Evolutionary conservation across 1,140 invertebrate species (phyloP).

Genomic region (Littorina saxatilis): DNA sequence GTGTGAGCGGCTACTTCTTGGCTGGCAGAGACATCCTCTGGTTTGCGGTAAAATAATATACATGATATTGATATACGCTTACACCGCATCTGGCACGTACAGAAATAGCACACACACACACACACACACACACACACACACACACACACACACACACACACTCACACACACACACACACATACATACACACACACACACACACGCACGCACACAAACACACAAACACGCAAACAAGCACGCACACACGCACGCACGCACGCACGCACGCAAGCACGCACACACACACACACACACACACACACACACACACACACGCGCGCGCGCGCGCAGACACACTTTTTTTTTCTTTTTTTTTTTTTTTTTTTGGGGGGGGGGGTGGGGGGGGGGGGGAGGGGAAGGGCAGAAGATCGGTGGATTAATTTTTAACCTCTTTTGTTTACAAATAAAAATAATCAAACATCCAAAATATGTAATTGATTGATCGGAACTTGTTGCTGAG

Average conservation of each 20-base stretch:
- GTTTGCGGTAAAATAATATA: constrained; percentile 68
- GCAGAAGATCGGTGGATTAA: too few relatives aligned
- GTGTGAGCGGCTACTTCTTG: constrained; percentile 78
- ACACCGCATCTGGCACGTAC: too few relatives aligned
- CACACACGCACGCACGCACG: neutral
- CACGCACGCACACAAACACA: neutral
- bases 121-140: neutral
- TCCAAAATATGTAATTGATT: too few relatives aligned
- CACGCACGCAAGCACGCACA: neutral
- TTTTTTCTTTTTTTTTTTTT: too few relatives aligned
- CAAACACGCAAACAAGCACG: neutral
- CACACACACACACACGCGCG: neutral
- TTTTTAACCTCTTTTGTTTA: too few relatives aligned
- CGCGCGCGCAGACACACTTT: neutral
- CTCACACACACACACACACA: neutral
- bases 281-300: neutral
- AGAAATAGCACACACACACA: neutral
- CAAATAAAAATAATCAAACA: too few relatives aligned
- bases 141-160: neutral
- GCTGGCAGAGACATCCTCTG: constrained; percentile 78
- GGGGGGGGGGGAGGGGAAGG: too few relatives aligned
- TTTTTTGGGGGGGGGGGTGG: too few relatives aligned
- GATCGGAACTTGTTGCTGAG: too few relatives aligned
- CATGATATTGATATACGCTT: too few relatives aligned
- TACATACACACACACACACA: neutral